Percentiles rank a stretch among this genome's conserved stretches.
phyloP scores from a whole-genome alignment of 2,888 invertebrate genomes.

The Plagodis pulveraria region DNA sequence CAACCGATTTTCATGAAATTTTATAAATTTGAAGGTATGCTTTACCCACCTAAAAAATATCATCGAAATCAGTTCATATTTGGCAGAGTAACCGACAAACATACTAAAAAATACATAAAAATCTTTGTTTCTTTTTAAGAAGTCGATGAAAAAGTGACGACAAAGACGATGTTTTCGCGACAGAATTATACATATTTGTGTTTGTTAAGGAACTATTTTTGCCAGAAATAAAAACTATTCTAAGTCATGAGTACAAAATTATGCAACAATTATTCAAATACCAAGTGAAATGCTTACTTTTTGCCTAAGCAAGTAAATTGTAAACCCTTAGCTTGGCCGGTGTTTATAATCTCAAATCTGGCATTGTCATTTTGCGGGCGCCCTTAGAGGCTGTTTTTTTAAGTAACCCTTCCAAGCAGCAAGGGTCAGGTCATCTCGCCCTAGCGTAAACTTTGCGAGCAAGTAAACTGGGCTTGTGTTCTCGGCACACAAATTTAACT shows the following conservation, averaged over 20 bases:
- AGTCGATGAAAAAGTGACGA: no score
- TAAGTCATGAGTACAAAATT: constrained; percentile 7
- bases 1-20: no score
- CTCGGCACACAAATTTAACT: constrained; percentile 53
- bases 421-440: constrained; percentile 49
- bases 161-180: no score
- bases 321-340: constrained; percentile 45
- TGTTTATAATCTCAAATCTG: constrained; percentile 53
- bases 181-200: no score
- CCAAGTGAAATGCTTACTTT: constrained; percentile 32
- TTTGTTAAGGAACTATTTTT: no score
- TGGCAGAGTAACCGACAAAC: no score
- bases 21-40: no score
- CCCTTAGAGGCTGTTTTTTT: constrained; percentile 57
- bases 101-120: no score
- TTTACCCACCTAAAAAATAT: no score
- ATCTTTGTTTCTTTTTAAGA: no score
- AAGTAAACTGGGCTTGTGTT: constrained; percentile 59
- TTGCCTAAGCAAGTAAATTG: constrained; percentile 31
- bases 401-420: constrained; percentile 57
- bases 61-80: no score
- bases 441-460: constrained; percentile 62
- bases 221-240: no score
- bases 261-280: constrained; percentile 31
- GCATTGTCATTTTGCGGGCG: constrained; percentile 54